Evolutionary conservation across 2,888 invertebrate species (phyloP), one percentile per base, ranked within the genome.

Genomic region (Hemistola chrysoprasaria): DNA sequence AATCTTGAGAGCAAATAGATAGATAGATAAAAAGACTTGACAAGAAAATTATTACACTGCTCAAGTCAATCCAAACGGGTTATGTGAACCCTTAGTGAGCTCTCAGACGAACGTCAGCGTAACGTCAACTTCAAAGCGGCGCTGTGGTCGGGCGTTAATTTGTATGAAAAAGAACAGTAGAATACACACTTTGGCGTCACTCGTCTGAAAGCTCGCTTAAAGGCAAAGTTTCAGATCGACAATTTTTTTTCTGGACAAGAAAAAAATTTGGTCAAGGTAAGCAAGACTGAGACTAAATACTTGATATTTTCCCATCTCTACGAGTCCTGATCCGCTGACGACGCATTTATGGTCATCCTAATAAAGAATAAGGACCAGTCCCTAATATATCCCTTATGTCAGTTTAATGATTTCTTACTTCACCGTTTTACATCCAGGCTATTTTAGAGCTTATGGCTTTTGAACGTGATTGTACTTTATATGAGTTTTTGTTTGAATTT

Each of bases 331-430:
- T 53, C 55, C 44, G 65, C 71, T 71, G 67, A 71, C 66, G 47
- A 35, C 42, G 67, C 71, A 55, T 67, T 70, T 71, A 71, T 59
- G 62, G 62, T 62, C 62, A 62, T 61, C 65, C 63, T 64, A 68
- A 68, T 71, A 71, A 70, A 70, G 62, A 59, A 56, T 68, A 61
- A 67, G 62, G 62, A 52, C 57, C 53, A 54, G 55, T 56, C 58
- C 63, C 55, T 52, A 47, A 53, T 53, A 65, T 62, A 65, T 57
- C 58, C 64, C 57, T 56, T 65, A 62, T 61, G 62, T 59, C 56
- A 59, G 50, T 68, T 73, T 68, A 67, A 71, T 71, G 71, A 63
- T 67, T 71, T 57, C 57, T 66, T 57, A 40, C 46, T 35, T 36
- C 47, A 41, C 47, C 32, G 16, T 57, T 62, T 61, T 53, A 59